Percentiles rank a stretch among this genome's conserved stretches.
phyloP scores from a whole-genome alignment of 2,797 vertebrate genomes.

The Sebastes itinus region DNA sequence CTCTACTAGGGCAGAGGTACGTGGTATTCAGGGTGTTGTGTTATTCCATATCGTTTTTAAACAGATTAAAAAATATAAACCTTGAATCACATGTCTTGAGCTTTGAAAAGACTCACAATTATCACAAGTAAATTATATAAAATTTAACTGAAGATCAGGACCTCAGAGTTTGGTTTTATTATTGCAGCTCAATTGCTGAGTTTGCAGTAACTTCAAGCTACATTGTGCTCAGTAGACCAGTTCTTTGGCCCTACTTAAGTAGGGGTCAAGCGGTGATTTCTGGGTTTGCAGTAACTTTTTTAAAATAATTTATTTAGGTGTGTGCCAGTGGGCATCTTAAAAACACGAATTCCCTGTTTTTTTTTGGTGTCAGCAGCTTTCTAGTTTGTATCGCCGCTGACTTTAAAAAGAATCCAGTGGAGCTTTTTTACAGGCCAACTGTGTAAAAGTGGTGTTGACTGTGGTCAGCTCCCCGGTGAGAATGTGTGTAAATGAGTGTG shows the following conservation, averaged over 20 bases:
- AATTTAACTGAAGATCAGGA: no score
- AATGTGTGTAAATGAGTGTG: constrained; percentile 33
- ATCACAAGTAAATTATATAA: background rate
- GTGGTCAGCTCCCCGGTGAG: constrained; percentile 32
- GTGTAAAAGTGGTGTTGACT: background rate
- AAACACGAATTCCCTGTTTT: background rate
- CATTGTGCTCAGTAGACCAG: no score
- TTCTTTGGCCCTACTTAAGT: no score
- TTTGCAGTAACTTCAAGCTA: background rate
- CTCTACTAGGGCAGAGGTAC: constrained; percentile 16
- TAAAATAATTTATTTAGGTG: no score
- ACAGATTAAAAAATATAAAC: background rate
- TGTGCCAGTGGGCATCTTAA: background rate
- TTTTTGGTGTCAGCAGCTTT: background rate
- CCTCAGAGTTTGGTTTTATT: no score
- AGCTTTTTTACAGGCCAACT: background rate
- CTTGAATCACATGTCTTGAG: background rate
- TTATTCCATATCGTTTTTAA: background rate
- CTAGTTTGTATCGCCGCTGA: background rate
- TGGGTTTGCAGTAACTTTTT: no score
- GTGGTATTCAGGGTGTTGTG: background rate
- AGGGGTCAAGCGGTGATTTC: no score
- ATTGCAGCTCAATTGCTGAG: background rate
- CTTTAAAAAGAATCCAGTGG: background rate
- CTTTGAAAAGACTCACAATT: background rate